phyloP scores from a whole-genome alignment of 2,113 vertebrate genomes.

The Brachirus orientalis region DNA sequence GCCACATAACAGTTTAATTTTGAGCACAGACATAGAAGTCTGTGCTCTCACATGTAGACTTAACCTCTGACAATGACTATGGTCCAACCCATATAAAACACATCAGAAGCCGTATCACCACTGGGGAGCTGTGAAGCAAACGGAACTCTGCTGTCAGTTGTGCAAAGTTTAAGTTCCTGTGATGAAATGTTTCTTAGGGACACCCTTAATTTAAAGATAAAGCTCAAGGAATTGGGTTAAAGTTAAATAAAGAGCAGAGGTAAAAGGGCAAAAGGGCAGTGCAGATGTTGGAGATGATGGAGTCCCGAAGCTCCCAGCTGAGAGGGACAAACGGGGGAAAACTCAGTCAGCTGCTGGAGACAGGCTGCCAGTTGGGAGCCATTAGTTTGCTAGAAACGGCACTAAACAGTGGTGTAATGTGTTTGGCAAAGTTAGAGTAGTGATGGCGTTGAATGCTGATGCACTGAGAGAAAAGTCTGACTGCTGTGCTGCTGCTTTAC shows the following conservation, averaged over 20 bases:
- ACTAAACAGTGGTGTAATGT: constrained; percentile 63
- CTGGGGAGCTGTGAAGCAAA: constrained; percentile 19
- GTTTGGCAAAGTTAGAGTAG: constrained; percentile 57
- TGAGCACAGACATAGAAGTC: background rate
- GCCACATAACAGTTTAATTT: background rate
- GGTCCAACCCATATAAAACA: constrained; percentile 3
- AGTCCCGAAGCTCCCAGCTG: constrained; percentile 23
- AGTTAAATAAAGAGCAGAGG: background rate
- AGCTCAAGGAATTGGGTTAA: background rate
- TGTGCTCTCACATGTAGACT: background rate
- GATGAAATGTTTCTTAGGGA: background rate
- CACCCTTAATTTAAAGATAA: background rate
- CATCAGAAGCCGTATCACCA: constrained; percentile 19
- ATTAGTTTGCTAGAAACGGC: constrained; percentile 49
- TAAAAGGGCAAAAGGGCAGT: background rate
- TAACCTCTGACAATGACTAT: background rate
- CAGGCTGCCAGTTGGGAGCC: constrained; percentile 60
- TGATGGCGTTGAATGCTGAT: constrained; percentile 61
- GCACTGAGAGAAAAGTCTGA: constrained; percentile 55
- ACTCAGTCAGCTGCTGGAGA: constrained; percentile 63
- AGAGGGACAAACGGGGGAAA: constrained; percentile 37
- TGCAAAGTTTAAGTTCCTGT: constrained; percentile 14
- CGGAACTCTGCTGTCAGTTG: constrained; percentile 14
- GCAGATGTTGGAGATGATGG: no score
- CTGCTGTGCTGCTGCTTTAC: constrained; percentile 42